Percentiles rank a stretch among this genome's conserved stretches.
These are phyloP conservation scores for Rhynchotus rufescens DNA, from an alignment of 2,797 vertebrate species.

Conservation along the genomic window DNA sequence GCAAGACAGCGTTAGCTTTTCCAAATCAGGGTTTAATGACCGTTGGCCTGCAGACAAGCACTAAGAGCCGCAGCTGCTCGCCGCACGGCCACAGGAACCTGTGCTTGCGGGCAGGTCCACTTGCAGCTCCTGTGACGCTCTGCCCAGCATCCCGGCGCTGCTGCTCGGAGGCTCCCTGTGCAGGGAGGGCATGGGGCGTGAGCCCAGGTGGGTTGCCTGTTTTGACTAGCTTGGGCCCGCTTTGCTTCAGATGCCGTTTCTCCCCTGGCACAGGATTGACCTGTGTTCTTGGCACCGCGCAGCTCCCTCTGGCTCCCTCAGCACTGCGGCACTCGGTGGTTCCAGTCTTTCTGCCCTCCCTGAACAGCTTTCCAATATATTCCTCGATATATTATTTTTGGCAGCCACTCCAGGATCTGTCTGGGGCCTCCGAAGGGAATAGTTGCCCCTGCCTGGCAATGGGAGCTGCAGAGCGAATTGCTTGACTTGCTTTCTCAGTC, in stretches of 20 bases:
- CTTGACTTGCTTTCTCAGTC: neutral
- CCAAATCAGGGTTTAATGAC: neutral
- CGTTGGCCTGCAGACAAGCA: neutral
- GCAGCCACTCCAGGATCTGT: neutral
- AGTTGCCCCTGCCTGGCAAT: neutral
- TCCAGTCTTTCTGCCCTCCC: neutral
- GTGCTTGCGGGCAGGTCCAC: neutral
- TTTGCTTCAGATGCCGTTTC: neutral
- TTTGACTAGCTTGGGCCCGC: neutral
- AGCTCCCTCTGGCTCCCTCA: neutral
- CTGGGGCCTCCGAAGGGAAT: neutral
- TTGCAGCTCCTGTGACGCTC: accelerated
- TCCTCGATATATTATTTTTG: neutral
- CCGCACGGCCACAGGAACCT: neutral
- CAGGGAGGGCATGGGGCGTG: neutral
- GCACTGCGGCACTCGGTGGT: neutral
- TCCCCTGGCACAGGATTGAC: neutral
- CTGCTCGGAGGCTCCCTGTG: neutral
- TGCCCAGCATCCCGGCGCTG: neutral
- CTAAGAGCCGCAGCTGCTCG: accelerated
- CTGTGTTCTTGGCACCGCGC: neutral
- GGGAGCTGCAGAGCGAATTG: neutral
- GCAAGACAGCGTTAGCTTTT: neutral
- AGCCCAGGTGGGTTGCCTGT: neutral
- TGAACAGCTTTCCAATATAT: neutral